phyloP scores from a whole-genome alignment of 2,888 invertebrate genomes.

The Formica aserva region DNA sequence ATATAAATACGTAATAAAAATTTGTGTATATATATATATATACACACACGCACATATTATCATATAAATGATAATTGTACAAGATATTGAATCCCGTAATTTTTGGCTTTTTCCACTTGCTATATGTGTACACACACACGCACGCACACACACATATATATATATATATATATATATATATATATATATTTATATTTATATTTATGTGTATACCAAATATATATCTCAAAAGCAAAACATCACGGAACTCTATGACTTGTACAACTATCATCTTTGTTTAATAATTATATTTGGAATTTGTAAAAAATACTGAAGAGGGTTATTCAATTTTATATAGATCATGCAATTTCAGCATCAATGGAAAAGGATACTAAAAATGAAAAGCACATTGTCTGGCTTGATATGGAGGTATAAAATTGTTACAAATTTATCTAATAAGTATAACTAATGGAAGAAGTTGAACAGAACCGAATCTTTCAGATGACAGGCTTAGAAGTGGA shows the following conservation, averaged over 20 bases:
- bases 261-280: background rate
- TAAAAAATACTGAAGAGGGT: background rate
- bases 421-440: slow-evolving; percentile 4
- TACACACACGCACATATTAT: background rate
- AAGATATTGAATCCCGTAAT: too few relatives aligned
- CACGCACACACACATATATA: background rate
- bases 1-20: background rate
- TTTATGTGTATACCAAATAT: background rate
- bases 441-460: slow-evolving; percentile 23
- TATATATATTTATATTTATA: too few relatives aligned
- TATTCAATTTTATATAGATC: background rate
- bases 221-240: background rate
- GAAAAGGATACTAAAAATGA: slow-evolving; percentile 18
- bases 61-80: too few relatives aligned
- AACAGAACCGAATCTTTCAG: slow-evolving; percentile 83
- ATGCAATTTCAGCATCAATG: background rate
- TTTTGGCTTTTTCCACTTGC: too few relatives aligned
- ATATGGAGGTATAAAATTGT: slow-evolving; percentile 88
- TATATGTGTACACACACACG: background rate
- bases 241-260: background rate
- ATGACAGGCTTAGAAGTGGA: slow-evolving; percentile 96
- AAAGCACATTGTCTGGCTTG: slow-evolving; percentile 90
- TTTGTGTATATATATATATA: background rate
- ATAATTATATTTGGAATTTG: background rate
- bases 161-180: background rate